Percentiles rank a stretch among this genome's conserved stretches.
Evolutionary conservation across 2,113 vertebrate species (phyloP).

Genomic region (Dromaius novaehollandiae): DNA sequence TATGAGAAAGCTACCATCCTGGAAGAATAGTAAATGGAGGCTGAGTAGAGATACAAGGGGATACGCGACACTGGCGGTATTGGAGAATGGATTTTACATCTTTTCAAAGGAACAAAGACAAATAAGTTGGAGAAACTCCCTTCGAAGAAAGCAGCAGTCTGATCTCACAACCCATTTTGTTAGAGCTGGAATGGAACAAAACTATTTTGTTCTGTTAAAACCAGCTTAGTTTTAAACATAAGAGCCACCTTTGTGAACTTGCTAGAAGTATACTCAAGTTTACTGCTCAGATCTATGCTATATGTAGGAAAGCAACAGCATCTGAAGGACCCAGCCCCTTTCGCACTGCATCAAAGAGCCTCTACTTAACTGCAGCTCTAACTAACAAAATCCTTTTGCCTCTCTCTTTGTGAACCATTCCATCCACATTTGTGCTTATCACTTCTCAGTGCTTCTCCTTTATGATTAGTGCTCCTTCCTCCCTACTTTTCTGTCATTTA

Average conservation of each 20-base stretch:
- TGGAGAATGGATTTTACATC: not conserved
- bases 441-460: not conserved
- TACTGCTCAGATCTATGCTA: not conserved
- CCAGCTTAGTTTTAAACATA: not conserved
- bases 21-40: not conserved
- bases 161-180: not conserved
- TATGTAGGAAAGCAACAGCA: not conserved
- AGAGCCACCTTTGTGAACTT: not conserved
- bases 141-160: not conserved
- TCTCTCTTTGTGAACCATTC: not conserved
- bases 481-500: not conserved
- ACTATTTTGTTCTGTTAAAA: too few relatives aligned
- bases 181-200: too few relatives aligned
- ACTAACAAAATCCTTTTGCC: not conserved
- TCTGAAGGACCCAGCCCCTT: not conserved
- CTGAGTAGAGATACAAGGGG: not conserved
- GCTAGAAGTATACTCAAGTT: not conserved
- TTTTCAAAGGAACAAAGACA: not conserved
- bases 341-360: not conserved
- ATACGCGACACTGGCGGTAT: not conserved
- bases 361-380: not conserved
- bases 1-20: not conserved
- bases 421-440: not conserved
- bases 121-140: accelerated
- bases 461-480: not conserved